Evolutionary conservation across 1,140 invertebrate species (phyloP).

Genomic region (Polypedilum vanderplanki): DNA sequence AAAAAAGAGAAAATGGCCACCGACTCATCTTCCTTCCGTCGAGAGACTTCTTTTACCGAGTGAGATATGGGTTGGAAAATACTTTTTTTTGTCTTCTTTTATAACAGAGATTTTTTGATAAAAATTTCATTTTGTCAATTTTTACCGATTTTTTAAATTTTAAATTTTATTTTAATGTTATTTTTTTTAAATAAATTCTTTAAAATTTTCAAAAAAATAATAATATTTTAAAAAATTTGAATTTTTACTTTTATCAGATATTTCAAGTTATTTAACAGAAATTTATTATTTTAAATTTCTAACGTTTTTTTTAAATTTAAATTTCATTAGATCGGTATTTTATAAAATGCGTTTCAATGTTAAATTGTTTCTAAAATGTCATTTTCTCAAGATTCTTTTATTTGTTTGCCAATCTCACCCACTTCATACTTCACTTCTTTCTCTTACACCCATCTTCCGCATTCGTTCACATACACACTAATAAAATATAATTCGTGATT

Average conservation of each 20-base stretch:
- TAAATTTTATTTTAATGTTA: too few species aligned
- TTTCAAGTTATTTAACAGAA: too few species aligned
- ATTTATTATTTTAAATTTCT: too few species aligned
- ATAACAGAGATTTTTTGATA: neutral
- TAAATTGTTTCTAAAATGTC: neutral
- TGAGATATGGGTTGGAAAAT: neutral
- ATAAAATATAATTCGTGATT: slow-evolving; percentile 25
- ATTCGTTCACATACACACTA: slow-evolving; percentile 2
- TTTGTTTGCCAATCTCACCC: neutral
- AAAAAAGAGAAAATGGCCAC: slow-evolving; percentile 26
- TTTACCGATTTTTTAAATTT: too few species aligned
- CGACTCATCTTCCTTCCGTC: slow-evolving; percentile 13
- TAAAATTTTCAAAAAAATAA: too few species aligned
- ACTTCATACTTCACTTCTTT: neutral
- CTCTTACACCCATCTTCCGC: neutral
- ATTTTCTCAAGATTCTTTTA: neutral
- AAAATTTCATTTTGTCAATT: too few species aligned
- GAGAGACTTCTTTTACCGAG: neutral
- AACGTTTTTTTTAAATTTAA: too few species aligned
- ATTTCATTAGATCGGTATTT: too few species aligned
- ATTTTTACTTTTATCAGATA: too few species aligned
- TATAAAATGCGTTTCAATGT: too few species aligned
- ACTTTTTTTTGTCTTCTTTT: neutral
- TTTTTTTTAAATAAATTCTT: too few species aligned
- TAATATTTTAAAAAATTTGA: too few species aligned